A percentile compares a stretch with the other conserved stretches of the same genome.
These are phyloP conservation scores for Helobdella robusta DNA, from an alignment of 2,888 invertebrate species.

Conservation along the genomic window DNA sequence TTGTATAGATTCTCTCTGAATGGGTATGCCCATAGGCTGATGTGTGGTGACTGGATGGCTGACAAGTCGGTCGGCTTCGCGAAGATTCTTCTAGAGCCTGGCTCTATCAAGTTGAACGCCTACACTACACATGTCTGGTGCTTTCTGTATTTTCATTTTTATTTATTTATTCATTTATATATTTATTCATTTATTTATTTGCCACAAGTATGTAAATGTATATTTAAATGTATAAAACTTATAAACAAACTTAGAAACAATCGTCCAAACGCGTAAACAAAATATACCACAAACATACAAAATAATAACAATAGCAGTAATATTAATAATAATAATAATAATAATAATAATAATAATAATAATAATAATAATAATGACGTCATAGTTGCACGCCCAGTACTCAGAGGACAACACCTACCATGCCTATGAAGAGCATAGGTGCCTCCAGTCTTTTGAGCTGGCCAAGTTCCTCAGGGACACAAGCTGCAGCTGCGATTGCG, in stretches of 20 bases:
- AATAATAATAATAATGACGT: too few relatives aligned
- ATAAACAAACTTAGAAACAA: too few relatives aligned
- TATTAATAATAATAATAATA: not conserved
- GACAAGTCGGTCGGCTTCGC: constrained; percentile 65
- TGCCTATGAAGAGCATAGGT: constrained; percentile 74
- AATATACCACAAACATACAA: not conserved
- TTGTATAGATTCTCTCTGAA: constrained; percentile 90
- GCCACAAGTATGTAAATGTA: too few relatives aligned
- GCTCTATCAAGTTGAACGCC: constrained; percentile 62
- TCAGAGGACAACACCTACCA: constrained; percentile 6
- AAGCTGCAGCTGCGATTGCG: constrained; percentile 62
- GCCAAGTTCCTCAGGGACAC: constrained; percentile 86
- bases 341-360: not conserved
- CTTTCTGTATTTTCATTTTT: too few relatives aligned
- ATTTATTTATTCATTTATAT: too few relatives aligned
- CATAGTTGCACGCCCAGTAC: constrained; percentile 37
- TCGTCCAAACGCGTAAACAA: too few relatives aligned
- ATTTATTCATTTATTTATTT: too few relatives aligned
- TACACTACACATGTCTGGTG: constrained; percentile 89
- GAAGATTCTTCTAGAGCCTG: constrained; percentile 31
- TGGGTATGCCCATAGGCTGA: constrained; percentile 86
- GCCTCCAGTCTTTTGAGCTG: constrained; percentile 84
- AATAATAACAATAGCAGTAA: not conserved
- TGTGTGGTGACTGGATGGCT: constrained; percentile 97
- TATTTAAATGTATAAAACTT: too few relatives aligned